Percentiles rank a stretch among this genome's conserved stretches.
Conservation (phyloP, 2,797 vertebrate species). For the Cephalopachus bancanus region DNA sequence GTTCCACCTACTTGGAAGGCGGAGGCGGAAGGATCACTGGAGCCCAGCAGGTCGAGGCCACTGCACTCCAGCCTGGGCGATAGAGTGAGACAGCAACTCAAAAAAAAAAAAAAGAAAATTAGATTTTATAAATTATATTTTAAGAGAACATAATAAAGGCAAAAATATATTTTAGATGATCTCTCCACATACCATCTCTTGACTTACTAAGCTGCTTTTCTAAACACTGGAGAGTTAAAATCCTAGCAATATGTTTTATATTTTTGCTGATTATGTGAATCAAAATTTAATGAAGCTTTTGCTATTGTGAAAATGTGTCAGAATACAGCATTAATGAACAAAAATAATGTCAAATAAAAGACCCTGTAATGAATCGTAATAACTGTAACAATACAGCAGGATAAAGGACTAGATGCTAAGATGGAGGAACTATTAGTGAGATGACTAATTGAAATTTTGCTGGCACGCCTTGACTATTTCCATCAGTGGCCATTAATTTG, state of each 20-base stretch:
- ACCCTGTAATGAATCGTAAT: background rate
- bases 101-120: no score
- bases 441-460: conserved; percentile 15
- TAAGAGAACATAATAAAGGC: conserved; percentile 38
- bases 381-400: background rate
- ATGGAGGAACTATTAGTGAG: background rate
- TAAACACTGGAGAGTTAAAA: conserved; percentile 46
- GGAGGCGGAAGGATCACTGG: no score
- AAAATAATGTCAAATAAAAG: conserved; percentile 60
- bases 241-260: background rate
- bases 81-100: no score
- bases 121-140: conserved; percentile 60
- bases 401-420: conserved; percentile 34
- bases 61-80: no score
- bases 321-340: conserved; percentile 10
- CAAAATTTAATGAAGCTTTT: conserved; percentile 42
- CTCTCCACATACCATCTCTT: background rate
- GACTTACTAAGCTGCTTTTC: conserved; percentile 49
- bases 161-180: conserved; percentile 58
- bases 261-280: conserved; percentile 46
- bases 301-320: conserved; percentile 9
- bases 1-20: no score
- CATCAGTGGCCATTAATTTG: conserved; percentile 48
- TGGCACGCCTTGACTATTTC: conserved; percentile 49
- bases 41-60: no score